Base-by-base conservation (phyloP, 2,797 vertebrate species). In the Arctocebus calabarensis region DNA sequence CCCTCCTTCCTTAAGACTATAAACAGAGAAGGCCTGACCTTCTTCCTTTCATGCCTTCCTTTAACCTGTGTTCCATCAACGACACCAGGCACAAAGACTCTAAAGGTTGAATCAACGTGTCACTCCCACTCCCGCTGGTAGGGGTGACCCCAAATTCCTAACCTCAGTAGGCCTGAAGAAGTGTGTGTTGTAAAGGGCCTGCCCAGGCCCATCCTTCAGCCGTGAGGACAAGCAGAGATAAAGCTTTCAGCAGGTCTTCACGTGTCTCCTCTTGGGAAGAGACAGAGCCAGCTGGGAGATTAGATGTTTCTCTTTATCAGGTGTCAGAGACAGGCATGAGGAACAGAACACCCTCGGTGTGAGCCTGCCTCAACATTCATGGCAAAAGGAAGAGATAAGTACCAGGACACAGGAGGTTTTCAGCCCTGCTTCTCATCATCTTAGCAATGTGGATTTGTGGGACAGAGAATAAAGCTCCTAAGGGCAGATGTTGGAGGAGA, bases 221-320 rank as follows among this genome's bases (percentile, higher is more conserved):
- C 88, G 48, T 4, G 14, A 92, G 73, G 83, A 73, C 22, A 77
- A 96, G 90, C 59, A 45, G 83, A 90, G 95, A 97, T 92, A 97
- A 97, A 92, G 68, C 84, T 88, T 77, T 95, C 92, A 84, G 73
- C 57, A n/a, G n/a, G 37, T 85, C 61, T 82, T 95, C 85, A 3
- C 1, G n/a, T 43, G 74, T 83, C 82, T 71, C 77, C 90, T 91
- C 77, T 29, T 0, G 7, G 66, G 81, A 82, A 95, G 91, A 91
- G 48, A 92, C 20, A 62, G 82, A 68, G 59, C 48, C 57, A 92
- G 85, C 70, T 40, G 34, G 55, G 48, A 95, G 91, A 96, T 83
- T 75, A 89, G 78, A 89, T 73, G 52, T 62, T 81, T 90, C 52
- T 82, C 83, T 84, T 94, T 95, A 97, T 96, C 90, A 61, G 37